Percentiles rank a stretch among this genome's conserved stretches.
Conservation (phyloP, 2,797 vertebrate species). For the Glossophaga mutica region DNA sequence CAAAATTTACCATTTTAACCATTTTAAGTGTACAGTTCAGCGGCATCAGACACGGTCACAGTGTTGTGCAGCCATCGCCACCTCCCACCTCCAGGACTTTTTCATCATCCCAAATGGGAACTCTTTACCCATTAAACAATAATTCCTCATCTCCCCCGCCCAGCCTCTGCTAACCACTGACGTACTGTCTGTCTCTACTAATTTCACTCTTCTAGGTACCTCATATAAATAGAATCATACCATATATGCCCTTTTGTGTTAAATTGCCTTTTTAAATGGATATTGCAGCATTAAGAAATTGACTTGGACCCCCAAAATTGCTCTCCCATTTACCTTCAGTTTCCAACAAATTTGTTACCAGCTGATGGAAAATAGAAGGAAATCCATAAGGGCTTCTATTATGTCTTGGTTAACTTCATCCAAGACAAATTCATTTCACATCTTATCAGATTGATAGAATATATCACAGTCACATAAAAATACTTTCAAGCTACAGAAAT, state of each 20-base stretch:
- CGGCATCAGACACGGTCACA: too few species aligned
- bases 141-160: background rate
- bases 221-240: too few species aligned
- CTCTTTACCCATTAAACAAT: background rate
- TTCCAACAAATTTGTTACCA: background rate
- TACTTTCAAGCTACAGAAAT: background rate
- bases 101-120: background rate
- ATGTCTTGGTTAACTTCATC: background rate
- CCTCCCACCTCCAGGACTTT: background rate
- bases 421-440: background rate
- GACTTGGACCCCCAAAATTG: background rate
- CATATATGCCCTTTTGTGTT: background rate
- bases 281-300: background rate
- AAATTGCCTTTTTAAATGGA: background rate
- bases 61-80: rapidly evolving
- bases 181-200: background rate
- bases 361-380: background rate
- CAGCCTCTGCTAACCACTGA: too few species aligned
- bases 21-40: background rate
- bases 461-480: background rate
- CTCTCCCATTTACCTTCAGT: background rate
- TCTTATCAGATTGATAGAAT: background rate
- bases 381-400: background rate
- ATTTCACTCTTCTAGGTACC: background rate
- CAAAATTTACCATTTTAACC: background rate